Percentiles rank a stretch among this genome's conserved stretches.
phyloP scores from a whole-genome alignment of 1,140 invertebrate genomes.

The Cyrtorhinus lividipennis region DNA sequence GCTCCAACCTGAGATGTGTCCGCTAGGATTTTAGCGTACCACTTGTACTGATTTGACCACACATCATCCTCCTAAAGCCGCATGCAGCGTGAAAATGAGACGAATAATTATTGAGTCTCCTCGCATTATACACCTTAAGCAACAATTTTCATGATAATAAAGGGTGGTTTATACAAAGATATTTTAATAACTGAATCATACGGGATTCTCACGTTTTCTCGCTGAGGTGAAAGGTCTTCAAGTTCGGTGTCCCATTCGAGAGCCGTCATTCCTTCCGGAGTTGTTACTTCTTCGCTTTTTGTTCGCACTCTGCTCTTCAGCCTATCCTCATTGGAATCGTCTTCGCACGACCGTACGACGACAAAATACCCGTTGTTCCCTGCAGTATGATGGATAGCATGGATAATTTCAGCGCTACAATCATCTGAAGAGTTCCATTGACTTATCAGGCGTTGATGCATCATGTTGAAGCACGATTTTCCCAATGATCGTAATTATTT shows the following conservation, averaged over 20 bases:
- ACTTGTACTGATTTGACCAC: constrained; percentile 25
- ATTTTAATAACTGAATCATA: no score
- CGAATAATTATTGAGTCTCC: not conserved
- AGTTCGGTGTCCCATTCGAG: constrained; percentile 43
- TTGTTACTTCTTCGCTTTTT: constrained; percentile 31
- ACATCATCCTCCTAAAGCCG: constrained; percentile 22
- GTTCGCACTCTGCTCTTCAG: constrained; percentile 27
- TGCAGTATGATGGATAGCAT: no score
- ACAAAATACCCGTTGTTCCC: constrained; percentile 31
- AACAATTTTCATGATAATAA: not conserved
- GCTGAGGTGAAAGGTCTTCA: constrained; percentile 22
- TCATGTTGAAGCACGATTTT: no score
- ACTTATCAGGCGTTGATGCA: no score
- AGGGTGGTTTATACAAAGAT: no score
- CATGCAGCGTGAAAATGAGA: not conserved
- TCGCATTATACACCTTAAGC: not conserved
- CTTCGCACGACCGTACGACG: constrained; percentile 29
- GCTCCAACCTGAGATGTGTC: constrained; percentile 28
- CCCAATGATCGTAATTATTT: no score
- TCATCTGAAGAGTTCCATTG: no score
- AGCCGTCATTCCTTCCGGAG: constrained; percentile 43
- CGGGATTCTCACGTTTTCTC: not conserved
- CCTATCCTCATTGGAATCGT: constrained; percentile 23
- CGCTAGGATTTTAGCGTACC: constrained; percentile 40
- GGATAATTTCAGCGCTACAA: no score